These are phyloP conservation scores for Tamias sibiricus DNA, from an alignment of 2,113 vertebrate species.

Conservation along the genomic window DNA sequence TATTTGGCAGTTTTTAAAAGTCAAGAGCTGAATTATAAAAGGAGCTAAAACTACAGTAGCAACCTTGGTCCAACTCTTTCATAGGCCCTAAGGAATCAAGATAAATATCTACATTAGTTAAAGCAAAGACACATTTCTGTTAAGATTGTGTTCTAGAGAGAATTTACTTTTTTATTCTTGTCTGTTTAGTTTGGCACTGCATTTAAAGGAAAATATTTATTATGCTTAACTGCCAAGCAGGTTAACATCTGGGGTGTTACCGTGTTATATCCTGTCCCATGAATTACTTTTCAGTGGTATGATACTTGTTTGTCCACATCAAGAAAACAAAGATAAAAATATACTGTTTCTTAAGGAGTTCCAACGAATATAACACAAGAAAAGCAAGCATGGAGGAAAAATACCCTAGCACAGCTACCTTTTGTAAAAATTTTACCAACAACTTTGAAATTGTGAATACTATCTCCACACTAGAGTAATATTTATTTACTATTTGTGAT, in stretches of 20 bases:
- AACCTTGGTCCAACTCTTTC: background rate
- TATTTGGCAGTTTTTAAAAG: background rate
- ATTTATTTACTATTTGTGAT: background rate
- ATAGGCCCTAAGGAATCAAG: accelerated
- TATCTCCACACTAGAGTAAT: background rate
- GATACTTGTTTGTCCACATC: background rate
- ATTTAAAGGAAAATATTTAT: background rate
- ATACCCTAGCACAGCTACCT: background rate
- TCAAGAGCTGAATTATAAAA: background rate
- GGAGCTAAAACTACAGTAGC: background rate
- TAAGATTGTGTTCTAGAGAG: background rate
- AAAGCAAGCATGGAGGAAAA: background rate
- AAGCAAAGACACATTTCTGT: background rate
- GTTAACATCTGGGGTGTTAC: background rate
- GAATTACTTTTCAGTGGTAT: background rate
- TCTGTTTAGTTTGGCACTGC: background rate
- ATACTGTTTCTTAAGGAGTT: background rate
- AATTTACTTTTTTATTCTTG: too few relatives aligned
- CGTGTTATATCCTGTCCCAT: background rate
- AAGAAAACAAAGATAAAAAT: background rate
- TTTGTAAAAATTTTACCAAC: background rate
- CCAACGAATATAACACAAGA: background rate
- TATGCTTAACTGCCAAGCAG: background rate
- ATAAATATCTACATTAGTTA: background rate
- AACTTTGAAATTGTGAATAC: background rate